Percentiles rank a stretch among this genome's conserved stretches.
These are phyloP conservation scores for Pycnonotus jocosus DNA, from an alignment of 2,113 vertebrate species.

Conservation along the genomic window DNA sequence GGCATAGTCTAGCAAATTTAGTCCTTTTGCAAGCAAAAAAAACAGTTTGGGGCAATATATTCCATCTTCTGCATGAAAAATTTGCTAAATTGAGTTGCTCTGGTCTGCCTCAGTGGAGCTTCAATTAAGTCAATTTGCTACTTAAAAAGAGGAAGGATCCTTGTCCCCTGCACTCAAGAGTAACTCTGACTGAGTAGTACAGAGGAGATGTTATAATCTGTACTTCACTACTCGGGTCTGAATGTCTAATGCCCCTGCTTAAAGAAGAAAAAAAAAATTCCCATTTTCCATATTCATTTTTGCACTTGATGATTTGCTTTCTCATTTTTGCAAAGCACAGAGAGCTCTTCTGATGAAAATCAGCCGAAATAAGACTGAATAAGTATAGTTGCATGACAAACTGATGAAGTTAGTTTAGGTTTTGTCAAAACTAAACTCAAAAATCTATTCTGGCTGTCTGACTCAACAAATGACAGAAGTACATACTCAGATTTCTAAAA, in stretches of 20 bases:
- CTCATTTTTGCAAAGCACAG: not conserved
- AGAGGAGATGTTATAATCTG: not conserved
- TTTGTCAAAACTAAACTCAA: not conserved
- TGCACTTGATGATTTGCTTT: not conserved
- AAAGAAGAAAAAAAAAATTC: not conserved
- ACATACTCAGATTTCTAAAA: slow-evolving; percentile 11
- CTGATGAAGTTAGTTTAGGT: not conserved
- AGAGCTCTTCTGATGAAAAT: not conserved
- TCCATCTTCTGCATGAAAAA: not conserved
- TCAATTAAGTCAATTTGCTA: not conserved
- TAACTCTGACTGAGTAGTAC: not conserved
- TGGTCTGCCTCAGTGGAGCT: not conserved
- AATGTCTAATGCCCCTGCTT: not conserved
- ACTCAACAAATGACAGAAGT: not conserved
- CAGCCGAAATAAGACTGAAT: not conserved
- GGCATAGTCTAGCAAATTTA: not conserved
- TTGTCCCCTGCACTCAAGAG: not conserved
- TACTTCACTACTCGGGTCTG: not conserved
- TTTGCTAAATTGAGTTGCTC: not conserved
- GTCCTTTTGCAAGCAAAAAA: not conserved
- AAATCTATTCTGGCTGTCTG: not conserved
- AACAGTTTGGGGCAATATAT: not conserved
- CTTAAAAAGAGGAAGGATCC: not conserved
- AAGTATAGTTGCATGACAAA: not conserved
- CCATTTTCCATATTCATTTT: not conserved